Percentiles rank a stretch among this genome's conserved stretches.
These are phyloP conservation scores for Chunga burmeisteri DNA, from an alignment of 2,113 vertebrate species.

Conservation along the genomic window DNA sequence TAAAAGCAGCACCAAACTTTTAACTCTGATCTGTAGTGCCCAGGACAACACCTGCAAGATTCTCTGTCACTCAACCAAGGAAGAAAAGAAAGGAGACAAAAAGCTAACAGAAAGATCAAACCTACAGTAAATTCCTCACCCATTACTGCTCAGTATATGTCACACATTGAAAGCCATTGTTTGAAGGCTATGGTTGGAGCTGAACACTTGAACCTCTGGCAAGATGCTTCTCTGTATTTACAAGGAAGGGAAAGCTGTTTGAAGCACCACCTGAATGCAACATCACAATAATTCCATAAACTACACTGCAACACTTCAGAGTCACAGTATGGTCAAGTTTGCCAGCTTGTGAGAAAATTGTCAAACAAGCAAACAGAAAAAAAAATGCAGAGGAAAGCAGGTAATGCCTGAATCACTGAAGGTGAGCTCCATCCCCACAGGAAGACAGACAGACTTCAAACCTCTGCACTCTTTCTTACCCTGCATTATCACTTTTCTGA, in stretches of 20 bases:
- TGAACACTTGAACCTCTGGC: background rate
- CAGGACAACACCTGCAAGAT: background rate
- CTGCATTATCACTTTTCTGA: background rate
- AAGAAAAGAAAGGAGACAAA: background rate
- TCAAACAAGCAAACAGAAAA: background rate
- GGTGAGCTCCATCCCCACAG: background rate
- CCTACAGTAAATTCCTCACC: background rate
- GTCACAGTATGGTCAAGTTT: background rate
- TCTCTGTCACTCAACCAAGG: background rate
- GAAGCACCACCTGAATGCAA: background rate
- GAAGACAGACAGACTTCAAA: background rate
- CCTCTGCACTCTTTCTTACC: background rate
- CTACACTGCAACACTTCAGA: background rate
- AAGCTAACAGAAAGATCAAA: background rate
- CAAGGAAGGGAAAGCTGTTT: background rate
- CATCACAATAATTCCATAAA: background rate
- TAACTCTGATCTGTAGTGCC: background rate
- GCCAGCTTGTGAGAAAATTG: background rate
- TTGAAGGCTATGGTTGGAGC: background rate
- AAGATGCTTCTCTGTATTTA: background rate
- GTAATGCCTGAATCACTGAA: background rate
- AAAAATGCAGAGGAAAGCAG: background rate
- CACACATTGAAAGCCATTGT: background rate
- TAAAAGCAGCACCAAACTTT: background rate
- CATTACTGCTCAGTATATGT: background rate